These are phyloP conservation scores for Dryas iulia DNA, from an alignment of 1,140 invertebrate species.

Conservation along the genomic window DNA sequence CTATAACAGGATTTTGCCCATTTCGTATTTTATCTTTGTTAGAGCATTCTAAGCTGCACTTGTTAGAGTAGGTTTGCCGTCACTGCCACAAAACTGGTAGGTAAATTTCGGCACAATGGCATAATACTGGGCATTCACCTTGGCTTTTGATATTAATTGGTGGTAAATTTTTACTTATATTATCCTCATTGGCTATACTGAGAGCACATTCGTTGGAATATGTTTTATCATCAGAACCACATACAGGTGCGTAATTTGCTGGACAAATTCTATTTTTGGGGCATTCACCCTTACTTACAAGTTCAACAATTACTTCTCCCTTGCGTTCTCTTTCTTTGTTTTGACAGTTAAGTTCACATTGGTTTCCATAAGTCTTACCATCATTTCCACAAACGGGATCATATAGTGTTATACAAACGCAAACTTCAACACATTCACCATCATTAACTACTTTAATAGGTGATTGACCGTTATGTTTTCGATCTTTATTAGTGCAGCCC, in stretches of 20 bases:
- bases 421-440: slow-evolving; percentile 22
- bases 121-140: slow-evolving; percentile 83
- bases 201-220: slow-evolving; percentile 34
- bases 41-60: slow-evolving; percentile 51
- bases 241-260: slow-evolving; percentile 36
- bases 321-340: slow-evolving; percentile 22
- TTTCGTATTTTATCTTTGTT: slow-evolving; percentile 17
- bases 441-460: neutral
- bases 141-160: slow-evolving; percentile 30
- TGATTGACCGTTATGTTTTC: neutral
- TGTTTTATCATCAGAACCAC: slow-evolving; percentile 31
- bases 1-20: neutral
- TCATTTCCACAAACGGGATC: slow-evolving; percentile 35
- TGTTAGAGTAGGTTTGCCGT: slow-evolving; percentile 54
- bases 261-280: slow-evolving; percentile 16
- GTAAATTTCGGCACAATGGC: slow-evolving; percentile 31
- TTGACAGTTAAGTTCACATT: slow-evolving; percentile 32
- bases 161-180: slow-evolving; percentile 1
- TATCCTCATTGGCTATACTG: slow-evolving; percentile 21
- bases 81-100: slow-evolving; percentile 54
- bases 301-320: slow-evolving; percentile 6
- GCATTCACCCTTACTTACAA: slow-evolving; percentile 25
- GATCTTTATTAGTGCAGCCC: neutral
- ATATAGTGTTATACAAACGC: slow-evolving; percentile 26
- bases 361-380: slow-evolving; percentile 28